A percentile compares a stretch with the other conserved stretches of the same genome.
phyloP scores from a whole-genome alignment of 2,888 invertebrate species.

The Trichacis sp. region DNA sequence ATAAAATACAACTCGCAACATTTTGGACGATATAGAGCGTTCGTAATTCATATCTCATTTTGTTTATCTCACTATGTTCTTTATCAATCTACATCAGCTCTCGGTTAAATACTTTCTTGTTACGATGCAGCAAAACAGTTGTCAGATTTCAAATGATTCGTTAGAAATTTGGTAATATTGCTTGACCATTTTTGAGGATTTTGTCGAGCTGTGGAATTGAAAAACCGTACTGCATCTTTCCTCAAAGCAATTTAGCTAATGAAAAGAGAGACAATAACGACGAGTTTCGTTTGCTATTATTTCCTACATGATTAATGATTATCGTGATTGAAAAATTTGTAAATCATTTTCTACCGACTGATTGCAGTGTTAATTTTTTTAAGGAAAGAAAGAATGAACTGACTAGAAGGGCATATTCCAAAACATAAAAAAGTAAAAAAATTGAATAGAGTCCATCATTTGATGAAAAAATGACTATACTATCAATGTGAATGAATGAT shows the following conservation, averaged over 20 bases:
- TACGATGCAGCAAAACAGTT: slow-evolving; percentile 50
- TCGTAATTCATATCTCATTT: slow-evolving; percentile 23
- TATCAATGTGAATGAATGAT: neutral
- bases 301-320: no score
- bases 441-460: neutral
- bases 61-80: neutral
- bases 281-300: neutral
- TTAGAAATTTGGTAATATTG: slow-evolving; percentile 43
- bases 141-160: slow-evolving; percentile 33
- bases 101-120: slow-evolving; percentile 51
- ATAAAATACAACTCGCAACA: slow-evolving; percentile 62
- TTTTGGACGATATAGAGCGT: slow-evolving; percentile 24
- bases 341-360: neutral
- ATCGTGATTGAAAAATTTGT: no score
- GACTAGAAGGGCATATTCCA: neutral
- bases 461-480: neutral
- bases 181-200: slow-evolving; percentile 37
- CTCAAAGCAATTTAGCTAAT: no score
- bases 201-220: neutral
- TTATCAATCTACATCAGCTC: slow-evolving; percentile 41
- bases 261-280: no score
- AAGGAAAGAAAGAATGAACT: neutral
- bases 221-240: no score
- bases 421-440: slow-evolving; percentile 3
- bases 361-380: neutral